Conservation (phyloP, 2,113 vertebrate species). For the Alligator mississippiensis region DNA sequence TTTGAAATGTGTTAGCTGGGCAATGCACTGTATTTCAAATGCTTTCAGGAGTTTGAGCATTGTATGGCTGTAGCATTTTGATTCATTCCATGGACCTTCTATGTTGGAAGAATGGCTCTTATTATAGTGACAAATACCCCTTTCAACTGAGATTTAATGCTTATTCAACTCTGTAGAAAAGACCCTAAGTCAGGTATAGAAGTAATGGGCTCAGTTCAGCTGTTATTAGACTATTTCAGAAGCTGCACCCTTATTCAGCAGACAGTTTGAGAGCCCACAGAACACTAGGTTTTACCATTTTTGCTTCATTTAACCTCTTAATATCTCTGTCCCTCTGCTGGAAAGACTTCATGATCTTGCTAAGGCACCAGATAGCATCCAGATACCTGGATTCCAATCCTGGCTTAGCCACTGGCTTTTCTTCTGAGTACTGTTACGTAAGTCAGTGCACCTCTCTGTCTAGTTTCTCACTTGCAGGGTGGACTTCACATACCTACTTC, state of each 20-base stretch:
- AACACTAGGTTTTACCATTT: not conserved
- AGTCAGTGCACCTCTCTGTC: conserved; percentile 8
- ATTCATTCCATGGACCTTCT: conserved; percentile 17
- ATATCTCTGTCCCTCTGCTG: not conserved
- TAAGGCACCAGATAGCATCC: not conserved
- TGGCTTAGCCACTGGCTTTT: not conserved
- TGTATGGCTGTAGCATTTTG: not conserved
- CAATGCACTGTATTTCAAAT: not conserved
- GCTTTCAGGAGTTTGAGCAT: not conserved
- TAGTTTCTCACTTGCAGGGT: conserved; percentile 25
- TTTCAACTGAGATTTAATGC: not conserved
- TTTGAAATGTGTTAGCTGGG: not conserved
- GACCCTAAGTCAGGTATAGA: not conserved
- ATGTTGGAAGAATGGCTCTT: not conserved
- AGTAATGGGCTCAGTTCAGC: not conserved
- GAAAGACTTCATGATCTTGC: not conserved
- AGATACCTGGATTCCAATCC: not conserved
- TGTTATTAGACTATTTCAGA: fast-evolving
- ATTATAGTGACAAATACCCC: not conserved
- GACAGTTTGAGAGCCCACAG: not conserved
- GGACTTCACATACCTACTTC: conserved; percentile 35
- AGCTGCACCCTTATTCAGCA: not conserved
- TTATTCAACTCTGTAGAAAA: not conserved
- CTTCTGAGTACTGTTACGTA: not conserved
- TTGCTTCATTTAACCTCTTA: not conserved